These are phyloP conservation scores for Gymnothorax javanicus DNA, from an alignment of 2,797 vertebrate species.

Conservation along the genomic window DNA sequence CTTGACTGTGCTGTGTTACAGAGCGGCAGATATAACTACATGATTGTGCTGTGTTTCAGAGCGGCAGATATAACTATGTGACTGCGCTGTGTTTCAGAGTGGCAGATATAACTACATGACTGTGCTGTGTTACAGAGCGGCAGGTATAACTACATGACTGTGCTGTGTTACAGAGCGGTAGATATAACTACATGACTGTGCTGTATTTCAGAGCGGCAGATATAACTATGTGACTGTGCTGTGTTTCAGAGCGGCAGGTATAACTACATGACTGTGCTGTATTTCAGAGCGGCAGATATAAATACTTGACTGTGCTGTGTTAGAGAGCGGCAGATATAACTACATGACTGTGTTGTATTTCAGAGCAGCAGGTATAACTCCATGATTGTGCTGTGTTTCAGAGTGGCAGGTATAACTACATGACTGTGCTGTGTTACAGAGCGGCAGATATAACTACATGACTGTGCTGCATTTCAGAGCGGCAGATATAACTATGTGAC, in stretches of 20 bases:
- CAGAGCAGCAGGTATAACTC: no score
- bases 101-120: no score
- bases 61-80: no score
- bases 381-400: no score
- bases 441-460: conserved; percentile 83
- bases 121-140: conserved; percentile 78
- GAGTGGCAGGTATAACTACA: no score
- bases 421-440: conserved; percentile 68
- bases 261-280: no score
- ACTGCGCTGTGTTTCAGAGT: no score
- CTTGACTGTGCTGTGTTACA: conserved; percentile 54
- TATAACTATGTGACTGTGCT: conserved; percentile 84
- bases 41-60: conserved; percentile 78
- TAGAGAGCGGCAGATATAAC: conserved; percentile 86
- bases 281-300: no score
- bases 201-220: conserved; percentile 80
- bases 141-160: conserved; percentile 81
- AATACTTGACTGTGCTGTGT: conserved; percentile 17
- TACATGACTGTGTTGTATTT: conserved; percentile 82
- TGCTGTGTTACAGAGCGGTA: conserved; percentile 45
- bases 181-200: neutral
- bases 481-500: no score
- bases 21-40: conserved; percentile 88
- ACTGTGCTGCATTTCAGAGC: no score
- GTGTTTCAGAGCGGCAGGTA: no score